phyloP scores from a whole-genome alignment of 30 jellyfish, hydroid and myxozoan species.

The Hydractinia echinata region DNA sequence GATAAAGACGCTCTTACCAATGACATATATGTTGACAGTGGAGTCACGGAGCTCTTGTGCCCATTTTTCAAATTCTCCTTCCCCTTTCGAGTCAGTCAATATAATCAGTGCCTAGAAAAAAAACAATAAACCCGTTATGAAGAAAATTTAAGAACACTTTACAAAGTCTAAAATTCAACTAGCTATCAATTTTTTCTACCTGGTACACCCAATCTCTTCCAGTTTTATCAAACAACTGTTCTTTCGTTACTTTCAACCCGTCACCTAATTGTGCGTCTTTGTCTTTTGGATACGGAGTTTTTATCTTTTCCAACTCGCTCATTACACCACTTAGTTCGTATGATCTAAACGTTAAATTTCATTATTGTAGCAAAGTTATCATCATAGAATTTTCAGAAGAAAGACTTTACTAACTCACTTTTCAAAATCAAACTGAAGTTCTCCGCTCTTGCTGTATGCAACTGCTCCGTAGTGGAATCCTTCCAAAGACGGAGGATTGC shows the following conservation, averaged over 20 bases:
- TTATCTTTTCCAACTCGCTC: conserved; percentile 15
- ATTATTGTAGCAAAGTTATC: background rate
- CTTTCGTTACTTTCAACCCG: conserved; percentile 33
- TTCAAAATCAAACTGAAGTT: conserved; percentile 35
- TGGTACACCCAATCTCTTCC: conserved; percentile 41
- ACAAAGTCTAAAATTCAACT: background rate
- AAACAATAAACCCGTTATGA: background rate
- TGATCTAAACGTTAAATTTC: conserved; percentile 1
- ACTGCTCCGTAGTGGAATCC: conserved; percentile 41
- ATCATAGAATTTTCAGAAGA: background rate
- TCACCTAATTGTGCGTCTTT: conserved; percentile 19
- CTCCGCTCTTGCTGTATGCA: conserved; percentile 29
- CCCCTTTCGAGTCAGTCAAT: conserved; percentile 25
- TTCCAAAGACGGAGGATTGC: conserved; percentile 29
- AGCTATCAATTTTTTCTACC: conserved; percentile 16
- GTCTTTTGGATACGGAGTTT: conserved; percentile 15
- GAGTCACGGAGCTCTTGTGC: conserved; percentile 37
- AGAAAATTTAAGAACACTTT: no score
- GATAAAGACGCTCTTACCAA: conserved; percentile 9
- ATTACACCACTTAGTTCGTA: conserved; percentile 13
- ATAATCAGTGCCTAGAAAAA: conserved; percentile 24
- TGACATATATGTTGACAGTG: conserved; percentile 26
- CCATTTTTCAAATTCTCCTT: conserved; percentile 18
- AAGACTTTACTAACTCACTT: conserved; percentile 10
- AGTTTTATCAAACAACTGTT: conserved; percentile 28